Conservation (phyloP, 2,113 vertebrate species). For the Paradisaea rubra region DNA sequence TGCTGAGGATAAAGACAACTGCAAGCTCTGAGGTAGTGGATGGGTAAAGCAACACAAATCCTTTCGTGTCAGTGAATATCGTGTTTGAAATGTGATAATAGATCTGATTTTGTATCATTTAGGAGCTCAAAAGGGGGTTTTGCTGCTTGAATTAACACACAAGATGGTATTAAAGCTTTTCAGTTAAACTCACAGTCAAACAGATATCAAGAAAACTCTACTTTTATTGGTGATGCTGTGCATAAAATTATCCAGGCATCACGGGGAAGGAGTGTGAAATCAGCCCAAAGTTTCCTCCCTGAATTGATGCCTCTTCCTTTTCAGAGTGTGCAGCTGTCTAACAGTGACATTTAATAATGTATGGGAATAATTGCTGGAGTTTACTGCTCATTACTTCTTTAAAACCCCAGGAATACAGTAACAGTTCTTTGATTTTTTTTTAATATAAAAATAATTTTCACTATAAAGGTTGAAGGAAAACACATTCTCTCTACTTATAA, state of each 20-base stretch:
- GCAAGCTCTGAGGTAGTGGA: background rate
- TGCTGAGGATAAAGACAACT: constrained; percentile 40
- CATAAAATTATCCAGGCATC: constrained; percentile 67
- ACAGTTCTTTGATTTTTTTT: constrained; percentile 53
- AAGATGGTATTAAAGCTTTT: constrained; percentile 48
- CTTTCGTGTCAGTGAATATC: background rate
- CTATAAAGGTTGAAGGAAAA: constrained; percentile 63
- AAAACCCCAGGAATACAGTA: constrained; percentile 51
- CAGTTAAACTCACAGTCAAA: constrained; percentile 66
- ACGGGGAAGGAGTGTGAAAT: constrained; percentile 51
- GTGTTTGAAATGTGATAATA: constrained; percentile 27
- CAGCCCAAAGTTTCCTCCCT: constrained; percentile 13
- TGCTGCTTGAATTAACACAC: constrained; percentile 65
- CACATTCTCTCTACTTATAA: constrained; percentile 40
- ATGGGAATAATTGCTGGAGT: constrained; percentile 64
- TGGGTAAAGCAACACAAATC: constrained; percentile 38
- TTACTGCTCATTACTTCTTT: constrained; percentile 71
- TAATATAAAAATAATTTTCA: constrained; percentile 65
- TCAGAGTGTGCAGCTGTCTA: constrained; percentile 16
- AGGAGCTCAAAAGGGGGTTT: constrained; percentile 5
- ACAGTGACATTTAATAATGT: constrained; percentile 62
- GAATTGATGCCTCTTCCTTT: constrained; percentile 27
- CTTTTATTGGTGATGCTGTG: constrained; percentile 46
- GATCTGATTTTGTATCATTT: constrained; percentile 48
- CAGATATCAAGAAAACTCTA: constrained; percentile 27